Evolutionary conservation across 1,140 invertebrate species (phyloP).

Genomic region (Bombus terrestris): DNA sequence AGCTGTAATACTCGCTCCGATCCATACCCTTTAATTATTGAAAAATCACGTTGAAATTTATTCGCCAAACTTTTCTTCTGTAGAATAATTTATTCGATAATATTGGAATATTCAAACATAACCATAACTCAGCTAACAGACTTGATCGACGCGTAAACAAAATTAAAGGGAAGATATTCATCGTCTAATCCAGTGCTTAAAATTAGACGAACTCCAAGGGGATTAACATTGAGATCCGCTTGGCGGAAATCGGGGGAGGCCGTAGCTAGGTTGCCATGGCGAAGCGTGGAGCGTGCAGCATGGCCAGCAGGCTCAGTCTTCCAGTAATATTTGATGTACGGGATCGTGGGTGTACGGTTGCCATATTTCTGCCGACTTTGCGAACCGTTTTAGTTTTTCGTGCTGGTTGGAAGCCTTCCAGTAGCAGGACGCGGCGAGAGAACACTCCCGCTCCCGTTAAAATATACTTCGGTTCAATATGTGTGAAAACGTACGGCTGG

Average conservation of each 20-base stretch:
- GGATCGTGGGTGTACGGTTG: constrained; percentile 67
- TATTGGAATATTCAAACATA: not conserved
- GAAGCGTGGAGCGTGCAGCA: not conserved
- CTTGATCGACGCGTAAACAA: not conserved
- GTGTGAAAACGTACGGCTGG: constrained; percentile 72
- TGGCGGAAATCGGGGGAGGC: no score
- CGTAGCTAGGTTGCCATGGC: not conserved
- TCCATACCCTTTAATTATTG: not conserved
- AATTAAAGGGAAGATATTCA: not conserved
- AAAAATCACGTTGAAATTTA: not conserved
- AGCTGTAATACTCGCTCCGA: not conserved
- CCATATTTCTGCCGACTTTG: constrained; percentile 79
- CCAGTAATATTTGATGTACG: constrained; percentile 77
- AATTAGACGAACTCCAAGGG: not conserved
- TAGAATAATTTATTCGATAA: not conserved
- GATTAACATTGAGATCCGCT: constrained; percentile 23
- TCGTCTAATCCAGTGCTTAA: not conserved
- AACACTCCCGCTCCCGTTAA: constrained; percentile 49
- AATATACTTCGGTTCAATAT: constrained; percentile 74
- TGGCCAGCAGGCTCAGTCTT: constrained; percentile 20
- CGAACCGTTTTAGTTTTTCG: constrained; percentile 77
- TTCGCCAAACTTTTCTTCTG: not conserved
- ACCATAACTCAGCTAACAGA: not conserved
- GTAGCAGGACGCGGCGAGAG: constrained; percentile 47
- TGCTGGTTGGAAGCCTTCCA: constrained; percentile 76